Evolutionary conservation across 2,797 vertebrate genomes (phyloP).

Genomic region (Enteromius viviparus): DNA sequence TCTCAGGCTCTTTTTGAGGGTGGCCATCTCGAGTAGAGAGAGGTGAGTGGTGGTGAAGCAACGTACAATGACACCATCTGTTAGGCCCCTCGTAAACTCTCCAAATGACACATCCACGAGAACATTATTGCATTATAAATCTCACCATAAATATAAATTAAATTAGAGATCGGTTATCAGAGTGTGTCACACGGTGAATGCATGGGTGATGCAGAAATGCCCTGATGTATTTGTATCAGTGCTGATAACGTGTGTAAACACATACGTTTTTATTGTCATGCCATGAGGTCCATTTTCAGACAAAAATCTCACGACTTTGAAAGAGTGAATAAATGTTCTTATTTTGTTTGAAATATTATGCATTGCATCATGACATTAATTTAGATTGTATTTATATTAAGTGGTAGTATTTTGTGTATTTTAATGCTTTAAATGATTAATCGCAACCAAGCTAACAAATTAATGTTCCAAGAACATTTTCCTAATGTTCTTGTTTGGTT

Average conservation of each 20-base stretch:
- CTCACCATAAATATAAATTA: conserved; percentile 58
- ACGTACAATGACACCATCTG: conserved; percentile 61
- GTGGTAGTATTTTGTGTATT: no score
- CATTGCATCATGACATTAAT: no score
- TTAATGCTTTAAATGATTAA: no score
- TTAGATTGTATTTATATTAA: no score
- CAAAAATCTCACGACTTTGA: no score
- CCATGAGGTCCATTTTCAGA: neutral
- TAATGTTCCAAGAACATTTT: no score
- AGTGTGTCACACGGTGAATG: conserved; percentile 36
- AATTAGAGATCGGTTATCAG: conserved; percentile 56
- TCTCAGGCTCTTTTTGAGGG: conserved; percentile 51
- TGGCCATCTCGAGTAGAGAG: conserved; percentile 48
- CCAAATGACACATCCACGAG: conserved; percentile 57
- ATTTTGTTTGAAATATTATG: no score
- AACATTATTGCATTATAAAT: conserved; percentile 61
- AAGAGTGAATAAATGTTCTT: no score
- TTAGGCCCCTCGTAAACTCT: conserved; percentile 58
- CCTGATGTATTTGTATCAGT: conserved; percentile 41
- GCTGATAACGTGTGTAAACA: conserved; percentile 10
- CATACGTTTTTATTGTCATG: neutral
- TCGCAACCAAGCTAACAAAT: no score
- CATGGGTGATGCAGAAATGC: conserved; percentile 26
- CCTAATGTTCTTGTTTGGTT: neutral
- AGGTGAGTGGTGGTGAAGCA: conserved; percentile 49